Evolutionary conservation across 2,113 vertebrate species (phyloP), one percentile per base, ranked within the genome.

Genomic region (Ochotona curzoniae): DNA sequence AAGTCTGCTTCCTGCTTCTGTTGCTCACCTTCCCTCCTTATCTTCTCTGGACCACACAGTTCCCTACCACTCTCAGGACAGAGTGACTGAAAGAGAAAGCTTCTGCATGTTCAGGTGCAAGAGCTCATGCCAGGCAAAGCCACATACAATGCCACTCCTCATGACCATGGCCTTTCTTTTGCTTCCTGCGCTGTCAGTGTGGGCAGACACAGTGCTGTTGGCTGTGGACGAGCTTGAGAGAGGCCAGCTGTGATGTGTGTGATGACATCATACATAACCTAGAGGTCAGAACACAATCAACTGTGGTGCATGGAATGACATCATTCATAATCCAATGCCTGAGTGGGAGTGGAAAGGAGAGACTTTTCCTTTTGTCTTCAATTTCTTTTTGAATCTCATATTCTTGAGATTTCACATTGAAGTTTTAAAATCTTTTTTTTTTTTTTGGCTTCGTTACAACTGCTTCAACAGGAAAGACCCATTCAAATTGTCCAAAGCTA

Each of bases 51-150:
- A 70, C 2, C 26, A 44, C 8, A 13, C 26, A 15, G 5, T 13
- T 86, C 54, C n/a, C 49, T 69, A 61, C 21, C 54, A n/a, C 30
- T 49, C 38, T 70, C 57, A 67, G 69, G 85, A 57, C 7, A 18
- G 18, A 75, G 54, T 5, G 1, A 32, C n/a, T 81, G 38, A 38
- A 60, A 75, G 71, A 64, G 73, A 69, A 78, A 83, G 69, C 25
- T 1, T 35, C 38, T 38, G 76, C 0, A 0, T 61, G 25, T 57
- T 32, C 47, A 5, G n/a, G 60, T 26, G 25, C 17, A 0, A 2
- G 49, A 20, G 49, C n/a, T 5, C 26, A 35, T 4, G 13, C 51
- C 25, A 13, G 21, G 26, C 14, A 20, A 57, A 66, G 49, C 63
- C 67, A 28, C 4, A 51, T 38, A 28, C 47, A 74, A 4, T 49